Evolutionary conservation across 2,888 invertebrate species (phyloP).

Genomic region (Tridacna crocea): DNA sequence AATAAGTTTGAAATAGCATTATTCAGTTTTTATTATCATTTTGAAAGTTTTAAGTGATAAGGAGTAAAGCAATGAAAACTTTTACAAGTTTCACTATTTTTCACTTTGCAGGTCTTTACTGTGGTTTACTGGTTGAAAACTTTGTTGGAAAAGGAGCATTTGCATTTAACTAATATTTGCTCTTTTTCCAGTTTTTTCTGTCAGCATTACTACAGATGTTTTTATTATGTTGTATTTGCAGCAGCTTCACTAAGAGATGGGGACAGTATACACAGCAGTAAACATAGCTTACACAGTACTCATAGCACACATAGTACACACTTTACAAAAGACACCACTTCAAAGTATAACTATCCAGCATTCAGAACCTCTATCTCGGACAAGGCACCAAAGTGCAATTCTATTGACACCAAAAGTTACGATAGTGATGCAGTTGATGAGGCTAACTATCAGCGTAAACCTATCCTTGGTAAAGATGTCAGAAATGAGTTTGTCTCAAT

Average conservation of each 20-base stretch:
- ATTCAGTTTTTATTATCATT: too few species aligned
- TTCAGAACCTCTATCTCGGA: slow-evolving; percentile 51
- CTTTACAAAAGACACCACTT: slow-evolving; percentile 19
- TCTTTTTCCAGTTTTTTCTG: too few species aligned
- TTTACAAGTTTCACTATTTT: neutral
- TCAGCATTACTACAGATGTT: too few species aligned
- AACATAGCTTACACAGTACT: slow-evolving; percentile 42
- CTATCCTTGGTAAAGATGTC: slow-evolving; percentile 44
- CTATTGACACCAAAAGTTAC: slow-evolving; percentile 55
- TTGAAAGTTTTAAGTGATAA: too few species aligned
- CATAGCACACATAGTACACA: slow-evolving; percentile 34
- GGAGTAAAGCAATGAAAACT: neutral
- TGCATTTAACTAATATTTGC: too few species aligned
- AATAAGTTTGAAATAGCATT: too few species aligned
- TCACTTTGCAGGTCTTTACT: neutral
- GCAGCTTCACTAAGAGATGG: neutral
- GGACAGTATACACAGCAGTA: slow-evolving; percentile 46
- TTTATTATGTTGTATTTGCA: neutral
- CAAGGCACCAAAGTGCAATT: slow-evolving; percentile 47
- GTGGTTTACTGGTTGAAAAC: too few species aligned
- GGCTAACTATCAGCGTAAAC: slow-evolving; percentile 26
- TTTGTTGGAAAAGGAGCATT: too few species aligned
- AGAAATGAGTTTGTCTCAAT: slow-evolving; percentile 51
- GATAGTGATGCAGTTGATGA: slow-evolving; percentile 39
- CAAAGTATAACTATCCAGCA: slow-evolving; percentile 47